Conservation (phyloP, 2,888 invertebrate genomes). For the Rapana venosa region DNA sequence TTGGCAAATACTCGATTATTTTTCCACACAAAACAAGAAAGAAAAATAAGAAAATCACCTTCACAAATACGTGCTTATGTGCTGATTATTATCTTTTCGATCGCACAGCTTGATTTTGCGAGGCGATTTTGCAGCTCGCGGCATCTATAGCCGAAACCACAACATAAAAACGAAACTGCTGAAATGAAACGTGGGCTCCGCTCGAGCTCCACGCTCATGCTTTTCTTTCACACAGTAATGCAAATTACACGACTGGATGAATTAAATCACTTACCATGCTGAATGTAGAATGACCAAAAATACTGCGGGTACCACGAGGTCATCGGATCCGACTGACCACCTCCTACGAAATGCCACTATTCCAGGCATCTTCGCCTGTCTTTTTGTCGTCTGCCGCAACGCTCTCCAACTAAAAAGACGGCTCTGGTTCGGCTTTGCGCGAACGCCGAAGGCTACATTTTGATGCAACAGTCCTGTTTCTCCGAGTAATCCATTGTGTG, state of each 20-base stretch:
- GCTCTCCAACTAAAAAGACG: not conserved
- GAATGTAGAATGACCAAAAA: slow-evolving; percentile 87
- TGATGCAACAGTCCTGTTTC: not conserved
- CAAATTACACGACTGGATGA: not conserved
- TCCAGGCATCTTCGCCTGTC: slow-evolving; percentile 85
- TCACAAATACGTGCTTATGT: too few species aligned
- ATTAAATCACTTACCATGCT: slow-evolving; percentile 84
- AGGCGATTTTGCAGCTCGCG: too few species aligned
- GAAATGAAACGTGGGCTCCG: too few species aligned
- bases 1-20: too few species aligned
- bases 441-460: not conserved
- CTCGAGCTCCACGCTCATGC: too few species aligned
- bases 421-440: not conserved
- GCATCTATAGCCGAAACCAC: too few species aligned
- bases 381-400: slow-evolving; percentile 39
- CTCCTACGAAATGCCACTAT: slow-evolving; percentile 90
- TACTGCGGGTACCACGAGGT: slow-evolving; percentile 89
- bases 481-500: not conserved
- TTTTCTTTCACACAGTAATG: not conserved
- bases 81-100: too few species aligned
- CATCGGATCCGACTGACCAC: slow-evolving; percentile 93
- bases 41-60: too few species aligned
- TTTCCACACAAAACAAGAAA: too few species aligned
- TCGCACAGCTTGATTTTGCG: too few species aligned
- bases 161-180: too few species aligned